These are phyloP conservation scores for Neuroterus valhalla DNA, from an alignment of 1,140 invertebrate genomes.

Conservation along the genomic window DNA sequence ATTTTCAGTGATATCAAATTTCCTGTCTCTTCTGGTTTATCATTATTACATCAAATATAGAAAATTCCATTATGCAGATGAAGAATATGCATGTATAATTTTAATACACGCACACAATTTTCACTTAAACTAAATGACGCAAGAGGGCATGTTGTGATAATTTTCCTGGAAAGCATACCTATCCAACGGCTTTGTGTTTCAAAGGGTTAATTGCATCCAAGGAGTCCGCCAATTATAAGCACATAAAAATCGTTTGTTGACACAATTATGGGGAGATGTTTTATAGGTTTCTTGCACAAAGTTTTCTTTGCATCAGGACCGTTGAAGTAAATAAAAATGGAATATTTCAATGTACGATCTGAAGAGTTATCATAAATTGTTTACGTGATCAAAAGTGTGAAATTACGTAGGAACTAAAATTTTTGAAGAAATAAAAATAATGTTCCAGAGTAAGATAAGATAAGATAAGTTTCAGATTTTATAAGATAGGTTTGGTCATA, in stretches of 20 bases:
- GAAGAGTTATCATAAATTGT: no score
- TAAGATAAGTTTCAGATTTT: no score
- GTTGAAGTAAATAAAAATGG: background rate
- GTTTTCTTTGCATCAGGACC: background rate
- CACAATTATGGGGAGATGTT: background rate
- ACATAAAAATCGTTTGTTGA: conserved; percentile 2
- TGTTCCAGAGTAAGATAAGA: no score
- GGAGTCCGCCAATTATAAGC: conserved; percentile 9
- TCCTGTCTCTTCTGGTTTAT: no score
- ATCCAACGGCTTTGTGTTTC: conserved; percentile 14
- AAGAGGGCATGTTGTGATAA: conserved; percentile 8
- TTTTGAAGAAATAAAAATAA: no score
- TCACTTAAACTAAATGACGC: conserved; percentile 10
- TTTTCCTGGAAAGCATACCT: conserved; percentile 4
- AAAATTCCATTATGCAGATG: conserved; percentile 14
- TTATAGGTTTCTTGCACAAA: conserved; percentile 6
- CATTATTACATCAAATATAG: no score
- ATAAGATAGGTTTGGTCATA: no score
- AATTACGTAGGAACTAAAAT: no score
- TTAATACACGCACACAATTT: conserved; percentile 7
- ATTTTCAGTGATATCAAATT: no score
- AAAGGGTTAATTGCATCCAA: conserved; percentile 11
- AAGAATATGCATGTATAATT: conserved; percentile 18
- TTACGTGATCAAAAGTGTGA: no score
- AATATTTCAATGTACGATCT: background rate